These are phyloP conservation scores for Drosophila kanekoi DNA, from an alignment of 2,888 invertebrate species.

Conservation along the genomic window DNA sequence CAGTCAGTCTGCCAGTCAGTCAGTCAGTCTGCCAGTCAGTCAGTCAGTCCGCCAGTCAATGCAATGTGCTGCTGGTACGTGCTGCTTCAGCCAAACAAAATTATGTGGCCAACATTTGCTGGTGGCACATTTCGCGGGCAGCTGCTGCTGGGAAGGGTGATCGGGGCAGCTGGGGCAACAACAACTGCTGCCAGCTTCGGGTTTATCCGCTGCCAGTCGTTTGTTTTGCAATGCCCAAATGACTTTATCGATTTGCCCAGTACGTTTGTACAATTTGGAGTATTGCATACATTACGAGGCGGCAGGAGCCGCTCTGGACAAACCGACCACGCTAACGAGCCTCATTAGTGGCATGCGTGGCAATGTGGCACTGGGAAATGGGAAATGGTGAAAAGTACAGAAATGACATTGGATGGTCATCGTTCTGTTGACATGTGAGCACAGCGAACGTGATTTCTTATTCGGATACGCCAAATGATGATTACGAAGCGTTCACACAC, in stretches of 20 bases:
- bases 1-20: constrained; percentile 17
- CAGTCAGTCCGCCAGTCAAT: constrained; percentile 34
- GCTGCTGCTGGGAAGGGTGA: constrained; percentile 4
- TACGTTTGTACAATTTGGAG: constrained; percentile 78
- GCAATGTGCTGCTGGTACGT: constrained; percentile 51
- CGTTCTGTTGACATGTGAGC: constrained; percentile 55
- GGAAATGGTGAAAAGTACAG: constrained; percentile 3
- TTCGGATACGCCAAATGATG: constrained; percentile 37
- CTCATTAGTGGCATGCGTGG: constrained; percentile 78
- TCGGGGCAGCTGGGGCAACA: background rate
- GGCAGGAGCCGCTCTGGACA: constrained; percentile 29
- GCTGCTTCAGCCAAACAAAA: constrained; percentile 72
- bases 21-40: constrained; percentile 38
- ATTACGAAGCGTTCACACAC: constrained; percentile 24
- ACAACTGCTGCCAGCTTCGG: constrained; percentile 22
- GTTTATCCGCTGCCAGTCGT: constrained; percentile 41
- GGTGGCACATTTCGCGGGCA: constrained; percentile 53
- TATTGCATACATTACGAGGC: constrained; percentile 70
- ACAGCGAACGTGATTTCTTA: constrained; percentile 66
- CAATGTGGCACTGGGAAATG: constrained; percentile 39
- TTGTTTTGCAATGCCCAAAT: constrained; percentile 71
- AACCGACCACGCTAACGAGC: constrained; percentile 73
- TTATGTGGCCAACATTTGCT: constrained; percentile 69
- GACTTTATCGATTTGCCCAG: constrained; percentile 78
- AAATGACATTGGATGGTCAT: constrained; percentile 20